Conservation (phyloP, 2,888 invertebrate genomes). For the Andrena bicolor region DNA sequence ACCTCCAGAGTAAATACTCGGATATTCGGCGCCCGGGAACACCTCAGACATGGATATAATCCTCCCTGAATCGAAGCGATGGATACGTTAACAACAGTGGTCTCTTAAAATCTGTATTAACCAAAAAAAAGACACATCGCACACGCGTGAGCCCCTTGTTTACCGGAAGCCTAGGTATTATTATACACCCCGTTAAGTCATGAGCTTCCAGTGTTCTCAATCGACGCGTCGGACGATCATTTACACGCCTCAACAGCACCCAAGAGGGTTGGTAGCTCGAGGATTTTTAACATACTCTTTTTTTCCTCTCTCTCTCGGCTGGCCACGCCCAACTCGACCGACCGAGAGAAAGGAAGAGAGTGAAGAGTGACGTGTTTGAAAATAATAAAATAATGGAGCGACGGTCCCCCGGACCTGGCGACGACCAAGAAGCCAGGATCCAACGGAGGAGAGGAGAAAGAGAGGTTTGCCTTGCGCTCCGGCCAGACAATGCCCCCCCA, state of each 20-base stretch:
- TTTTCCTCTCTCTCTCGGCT: slow-evolving; percentile 14
- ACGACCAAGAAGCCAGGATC: slow-evolving; percentile 45
- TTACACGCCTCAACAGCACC: slow-evolving; percentile 57
- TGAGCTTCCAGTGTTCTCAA: not conserved
- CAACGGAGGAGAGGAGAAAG: slow-evolving; percentile 55
- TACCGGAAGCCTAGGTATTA: no score
- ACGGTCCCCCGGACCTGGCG: slow-evolving; percentile 17
- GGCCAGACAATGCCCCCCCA: slow-evolving; percentile 76
- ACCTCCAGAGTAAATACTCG: slow-evolving; percentile 75
- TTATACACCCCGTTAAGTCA: not conserved
- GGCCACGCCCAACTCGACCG: slow-evolving; percentile 77
- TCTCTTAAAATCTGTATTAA: not conserved
- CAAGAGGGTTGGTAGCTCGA: slow-evolving; percentile 63
- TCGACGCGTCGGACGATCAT: slow-evolving; percentile 2
- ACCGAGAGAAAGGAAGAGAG: slow-evolving; percentile 25
- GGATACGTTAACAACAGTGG: not conserved
- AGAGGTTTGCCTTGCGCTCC: slow-evolving; percentile 73
- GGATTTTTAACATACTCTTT: slow-evolving; percentile 76
- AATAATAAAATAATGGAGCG: slow-evolving; percentile 83
- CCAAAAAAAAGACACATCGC: no score
- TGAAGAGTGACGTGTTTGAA: slow-evolving; percentile 82
- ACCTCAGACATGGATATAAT: slow-evolving; percentile 29
- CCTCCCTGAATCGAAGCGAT: slow-evolving; percentile 10
- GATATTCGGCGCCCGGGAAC: slow-evolving; percentile 55
- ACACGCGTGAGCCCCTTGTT: not conserved